Percentiles rank a stretch among this genome's conserved stretches.
Conservation (phyloP, 1,140 invertebrate genomes). For the Aphaenogaster floridana region DNA sequence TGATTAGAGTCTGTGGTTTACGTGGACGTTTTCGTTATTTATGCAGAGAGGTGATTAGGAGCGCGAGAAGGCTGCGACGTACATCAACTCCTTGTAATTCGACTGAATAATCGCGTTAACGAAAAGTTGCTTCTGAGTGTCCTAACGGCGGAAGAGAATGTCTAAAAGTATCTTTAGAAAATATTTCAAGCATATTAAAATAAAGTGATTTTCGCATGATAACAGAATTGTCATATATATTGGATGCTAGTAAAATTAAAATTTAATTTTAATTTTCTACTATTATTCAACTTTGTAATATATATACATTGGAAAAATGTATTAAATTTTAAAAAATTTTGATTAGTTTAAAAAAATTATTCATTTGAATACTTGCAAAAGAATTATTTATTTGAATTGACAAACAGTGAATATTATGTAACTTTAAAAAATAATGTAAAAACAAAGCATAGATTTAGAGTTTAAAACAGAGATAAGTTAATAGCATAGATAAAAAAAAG, state of each 20-base stretch:
- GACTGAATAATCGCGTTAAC: neutral
- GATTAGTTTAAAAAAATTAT: too few species aligned
- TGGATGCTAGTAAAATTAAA: neutral
- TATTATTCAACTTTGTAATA: neutral
- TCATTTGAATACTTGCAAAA: too few species aligned
- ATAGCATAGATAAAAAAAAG: too few species aligned
- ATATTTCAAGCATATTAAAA: neutral
- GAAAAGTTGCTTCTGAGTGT: neutral
- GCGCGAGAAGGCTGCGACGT: conserved; percentile 7
- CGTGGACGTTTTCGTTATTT: conserved; percentile 42
- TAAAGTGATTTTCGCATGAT: neutral
- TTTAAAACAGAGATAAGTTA: too few species aligned
- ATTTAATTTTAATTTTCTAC: neutral
- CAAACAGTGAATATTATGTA: too few species aligned
- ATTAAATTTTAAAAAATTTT: too few species aligned
- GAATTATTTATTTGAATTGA: too few species aligned
- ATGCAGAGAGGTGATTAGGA: conserved; percentile 37
- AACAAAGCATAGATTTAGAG: too few species aligned
- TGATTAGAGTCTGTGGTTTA: conserved; percentile 39
- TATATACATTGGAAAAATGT: too few species aligned
- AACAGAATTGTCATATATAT: neutral
- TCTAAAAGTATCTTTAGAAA: conserved; percentile 1
- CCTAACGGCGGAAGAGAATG: neutral
- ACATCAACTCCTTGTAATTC: neutral
- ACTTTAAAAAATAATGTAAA: too few species aligned